Evolutionary conservation across 2,888 invertebrate genomes (phyloP).

Genomic region (Lymantria monacha): DNA sequence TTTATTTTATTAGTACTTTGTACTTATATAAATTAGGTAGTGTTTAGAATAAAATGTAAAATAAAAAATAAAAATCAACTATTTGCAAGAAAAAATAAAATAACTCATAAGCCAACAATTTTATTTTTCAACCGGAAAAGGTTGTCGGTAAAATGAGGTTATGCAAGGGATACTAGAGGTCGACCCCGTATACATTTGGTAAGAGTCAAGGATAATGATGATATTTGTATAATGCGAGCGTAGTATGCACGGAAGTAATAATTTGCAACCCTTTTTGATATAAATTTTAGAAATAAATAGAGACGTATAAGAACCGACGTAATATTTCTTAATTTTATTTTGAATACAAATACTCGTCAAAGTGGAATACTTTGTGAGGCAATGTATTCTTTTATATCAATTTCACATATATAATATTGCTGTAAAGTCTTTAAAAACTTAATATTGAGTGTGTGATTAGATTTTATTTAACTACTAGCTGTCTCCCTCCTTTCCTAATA

Average conservation of each 20-base stretch:
- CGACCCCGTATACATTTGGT: constrained; percentile 8
- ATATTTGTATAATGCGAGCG: constrained; percentile 7
- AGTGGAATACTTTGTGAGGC: too few relatives aligned
- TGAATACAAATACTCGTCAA: too few relatives aligned
- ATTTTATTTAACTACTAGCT: too few relatives aligned
- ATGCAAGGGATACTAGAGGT: constrained; percentile 7
- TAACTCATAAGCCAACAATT: neutral
- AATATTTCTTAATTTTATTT: neutral
- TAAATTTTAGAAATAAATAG: neutral
- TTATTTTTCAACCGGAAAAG: constrained; percentile 4
- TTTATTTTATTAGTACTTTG: too few relatives aligned
- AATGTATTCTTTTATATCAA: too few relatives aligned
- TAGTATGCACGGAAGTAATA: constrained; percentile 6
- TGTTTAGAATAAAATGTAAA: too few relatives aligned
- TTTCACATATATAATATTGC: too few relatives aligned
- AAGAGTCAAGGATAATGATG: constrained; percentile 10
- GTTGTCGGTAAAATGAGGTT: constrained; percentile 2
- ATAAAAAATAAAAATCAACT: neutral
- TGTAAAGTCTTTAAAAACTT: too few relatives aligned
- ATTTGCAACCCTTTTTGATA: constrained; percentile 4
- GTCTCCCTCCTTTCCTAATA: too few relatives aligned
- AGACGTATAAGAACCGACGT: neutral
- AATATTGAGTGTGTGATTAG: too few relatives aligned
- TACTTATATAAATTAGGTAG: too few relatives aligned
- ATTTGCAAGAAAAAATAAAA: neutral